Percentiles rank a stretch among this genome's conserved stretches.
phyloP scores from a whole-genome alignment of 2,797 vertebrate species.

The Xenops minutus region DNA sequence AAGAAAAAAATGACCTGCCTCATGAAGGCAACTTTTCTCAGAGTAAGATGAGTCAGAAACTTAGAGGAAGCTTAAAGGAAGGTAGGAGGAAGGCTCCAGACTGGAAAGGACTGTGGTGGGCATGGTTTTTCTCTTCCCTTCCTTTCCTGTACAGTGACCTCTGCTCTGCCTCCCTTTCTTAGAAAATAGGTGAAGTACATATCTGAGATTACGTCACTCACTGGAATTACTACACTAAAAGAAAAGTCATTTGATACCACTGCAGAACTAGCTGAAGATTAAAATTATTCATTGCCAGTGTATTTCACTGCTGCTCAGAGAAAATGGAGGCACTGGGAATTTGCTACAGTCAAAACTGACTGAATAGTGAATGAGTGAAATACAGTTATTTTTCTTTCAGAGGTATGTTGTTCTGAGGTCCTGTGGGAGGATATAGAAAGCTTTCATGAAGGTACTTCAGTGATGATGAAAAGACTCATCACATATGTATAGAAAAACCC shows the following conservation, averaged over 20 bases:
- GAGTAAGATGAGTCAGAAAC: background rate
- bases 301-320: background rate
- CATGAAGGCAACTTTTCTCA: background rate
- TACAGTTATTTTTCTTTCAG: background rate
- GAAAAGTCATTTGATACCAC: background rate
- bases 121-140: background rate
- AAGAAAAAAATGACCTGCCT: background rate
- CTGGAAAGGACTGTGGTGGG: background rate
- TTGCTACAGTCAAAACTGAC: background rate
- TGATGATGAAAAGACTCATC: background rate
- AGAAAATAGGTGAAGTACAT: background rate
- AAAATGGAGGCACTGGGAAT: background rate
- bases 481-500: background rate
- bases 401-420: background rate
- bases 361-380: background rate
- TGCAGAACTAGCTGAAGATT: background rate
- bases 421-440: background rate
- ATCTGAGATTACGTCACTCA: background rate
- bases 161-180: background rate
- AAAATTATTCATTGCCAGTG: background rate
- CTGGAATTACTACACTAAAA: background rate
- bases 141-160: accelerated
- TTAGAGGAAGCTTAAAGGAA: background rate
- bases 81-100: background rate
- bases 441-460: background rate